Evolutionary conservation across 1,140 invertebrate genomes (phyloP).

Genomic region (Brachionus calyciflorus): DNA sequence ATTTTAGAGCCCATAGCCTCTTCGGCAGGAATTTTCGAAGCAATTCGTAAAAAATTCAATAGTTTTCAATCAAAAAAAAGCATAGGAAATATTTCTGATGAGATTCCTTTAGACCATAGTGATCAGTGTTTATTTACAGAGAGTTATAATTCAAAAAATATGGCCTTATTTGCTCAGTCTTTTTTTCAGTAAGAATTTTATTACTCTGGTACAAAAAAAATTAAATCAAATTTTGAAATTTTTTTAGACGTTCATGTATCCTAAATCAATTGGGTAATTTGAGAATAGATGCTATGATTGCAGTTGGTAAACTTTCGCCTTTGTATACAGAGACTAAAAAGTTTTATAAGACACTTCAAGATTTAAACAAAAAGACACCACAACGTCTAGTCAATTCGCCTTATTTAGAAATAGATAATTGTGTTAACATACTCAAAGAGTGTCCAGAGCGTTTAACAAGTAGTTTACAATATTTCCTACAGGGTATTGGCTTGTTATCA

Average conservation of each 20-base stretch:
- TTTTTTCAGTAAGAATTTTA: conserved; percentile 40
- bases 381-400: conserved; percentile 45
- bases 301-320: conserved; percentile 35
- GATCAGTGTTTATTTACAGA: not conserved
- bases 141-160: conserved; percentile 44
- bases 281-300: conserved; percentile 29
- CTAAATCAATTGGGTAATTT: not conserved
- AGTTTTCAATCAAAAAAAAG: conserved; percentile 50
- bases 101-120: conserved; percentile 77
- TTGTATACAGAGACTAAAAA: conserved; percentile 1
- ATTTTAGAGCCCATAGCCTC: conserved; percentile 83
- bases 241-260: not conserved
- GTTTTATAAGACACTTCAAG: conserved; percentile 30
- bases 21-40: conserved; percentile 79
- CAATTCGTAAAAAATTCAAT: conserved; percentile 71
- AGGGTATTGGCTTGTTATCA: conserved; percentile 41
- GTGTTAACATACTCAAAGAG: conserved; percentile 16
- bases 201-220: not conserved
- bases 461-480: conserved; percentile 33
- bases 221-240: not conserved
- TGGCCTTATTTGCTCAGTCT: conserved; percentile 40
- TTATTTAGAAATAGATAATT: conserved; percentile 12
- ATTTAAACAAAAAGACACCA: not conserved
- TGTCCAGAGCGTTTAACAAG: not conserved
- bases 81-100: conserved; percentile 59